A percentile compares a stretch with the other conserved stretches of the same genome.
Conservation (phyloP, 1,140 invertebrate species). For the Diuraphis noxia region DNA sequence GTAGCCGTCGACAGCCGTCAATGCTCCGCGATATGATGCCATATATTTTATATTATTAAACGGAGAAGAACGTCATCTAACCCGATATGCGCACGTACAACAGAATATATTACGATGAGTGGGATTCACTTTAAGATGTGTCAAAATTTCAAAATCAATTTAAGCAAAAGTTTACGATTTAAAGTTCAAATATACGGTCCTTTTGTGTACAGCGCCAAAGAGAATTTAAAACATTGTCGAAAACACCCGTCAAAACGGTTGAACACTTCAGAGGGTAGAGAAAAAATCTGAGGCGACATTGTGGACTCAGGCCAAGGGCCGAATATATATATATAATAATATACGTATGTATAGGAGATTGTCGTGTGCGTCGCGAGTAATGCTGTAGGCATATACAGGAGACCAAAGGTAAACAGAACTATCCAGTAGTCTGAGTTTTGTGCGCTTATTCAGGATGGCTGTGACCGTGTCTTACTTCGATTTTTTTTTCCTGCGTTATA, state of each 20-base stretch:
- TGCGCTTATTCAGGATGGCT: background rate
- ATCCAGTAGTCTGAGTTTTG: background rate
- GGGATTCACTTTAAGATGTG: background rate
- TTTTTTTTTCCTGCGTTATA: background rate
- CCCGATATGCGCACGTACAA: too few species aligned
- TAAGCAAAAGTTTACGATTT: background rate
- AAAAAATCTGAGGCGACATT: background rate
- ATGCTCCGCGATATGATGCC: too few species aligned
- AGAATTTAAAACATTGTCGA: conserved; percentile 5
- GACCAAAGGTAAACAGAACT: background rate
- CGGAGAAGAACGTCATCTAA: too few species aligned
- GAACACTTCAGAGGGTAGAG: background rate
- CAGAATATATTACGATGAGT: background rate
- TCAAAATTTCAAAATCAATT: conserved; percentile 2
- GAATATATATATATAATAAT: background rate
- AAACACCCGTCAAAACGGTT: background rate
- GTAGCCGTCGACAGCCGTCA: too few species aligned
- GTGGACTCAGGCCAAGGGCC: background rate
- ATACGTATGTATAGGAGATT: background rate
- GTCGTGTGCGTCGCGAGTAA: background rate
- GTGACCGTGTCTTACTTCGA: background rate
- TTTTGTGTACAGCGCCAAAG: background rate
- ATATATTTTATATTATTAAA: too few species aligned
- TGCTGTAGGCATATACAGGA: background rate
- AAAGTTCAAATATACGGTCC: background rate